Evolutionary conservation across 2,113 vertebrate genomes (phyloP), one percentile per base, ranked within the genome.

Genomic region (Nyctereutes procyonoides): DNA sequence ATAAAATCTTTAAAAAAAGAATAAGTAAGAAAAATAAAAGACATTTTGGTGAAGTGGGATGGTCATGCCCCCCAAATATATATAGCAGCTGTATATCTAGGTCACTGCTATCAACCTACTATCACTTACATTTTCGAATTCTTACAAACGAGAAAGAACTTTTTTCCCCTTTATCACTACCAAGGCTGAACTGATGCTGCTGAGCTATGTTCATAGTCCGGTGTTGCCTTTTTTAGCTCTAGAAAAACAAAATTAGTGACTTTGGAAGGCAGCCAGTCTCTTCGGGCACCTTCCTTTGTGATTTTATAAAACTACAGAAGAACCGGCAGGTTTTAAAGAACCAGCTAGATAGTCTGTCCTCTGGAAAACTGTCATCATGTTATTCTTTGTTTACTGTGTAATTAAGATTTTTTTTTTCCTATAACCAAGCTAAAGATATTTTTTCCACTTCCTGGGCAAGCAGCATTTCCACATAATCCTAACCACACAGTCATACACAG

Each of bases 391-490:
- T 93, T 76, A 85, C 67, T 74, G 88, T 90, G 69, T 88, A 94
- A 98, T 96, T 97, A 97, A 95, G 80, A 84, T 58, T 81, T 60
- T 71, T 69, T 79, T 74, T 65, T 35, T 17, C 88, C 95, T 88
- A 95, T 71, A 92, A 96, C 92, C 65, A 60, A 96, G 94, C 80
- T 92, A 90, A 90, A 94, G 96, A 82, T 90, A 93, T 93, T 96
- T 79, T 96, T 97, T 91, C 88, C 48, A 98, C 81, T 98, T 98
- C 96, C 92, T 95, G 92, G 58, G 76, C 91, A 87, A 96, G 93
- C 89, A 74, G 55, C 55, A 91, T 95, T 89, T 97, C 65, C 55
- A 90, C 35, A 63, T 82, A 95, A 94, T 89, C 83, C 77, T 81
- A 85, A 82, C 86, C 71, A 96, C 94, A 71, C 32, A 74, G 82